Percentiles rank a stretch among this genome's conserved stretches.
Evolutionary conservation across 2,888 invertebrate species (phyloP).

Genomic region (Diloba caeruleocephala): DNA sequence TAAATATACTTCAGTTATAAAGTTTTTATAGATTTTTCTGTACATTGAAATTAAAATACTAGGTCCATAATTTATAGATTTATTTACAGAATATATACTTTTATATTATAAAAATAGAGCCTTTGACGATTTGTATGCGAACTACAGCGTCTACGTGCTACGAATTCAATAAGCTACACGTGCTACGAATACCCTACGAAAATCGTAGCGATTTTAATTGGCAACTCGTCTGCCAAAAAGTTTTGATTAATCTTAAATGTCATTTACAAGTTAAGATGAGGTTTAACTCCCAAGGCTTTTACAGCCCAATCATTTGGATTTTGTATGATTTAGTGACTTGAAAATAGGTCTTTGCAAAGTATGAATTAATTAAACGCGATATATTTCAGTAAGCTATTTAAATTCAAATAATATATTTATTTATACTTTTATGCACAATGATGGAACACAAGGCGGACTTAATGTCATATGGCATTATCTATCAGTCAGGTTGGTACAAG

Average conservation of each 20-base stretch:
- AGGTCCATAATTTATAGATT: too few species aligned
- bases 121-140: slow-evolving; percentile 38
- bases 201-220: slow-evolving; percentile 52
- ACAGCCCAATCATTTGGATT: slow-evolving; percentile 25
- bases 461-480: too few species aligned
- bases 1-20: too few species aligned
- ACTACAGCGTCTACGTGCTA: slow-evolving; percentile 41
- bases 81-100: too few species aligned
- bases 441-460: too few species aligned
- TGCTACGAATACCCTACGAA: slow-evolving; percentile 54
- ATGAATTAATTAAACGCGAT: too few species aligned
- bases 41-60: too few species aligned
- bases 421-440: too few species aligned
- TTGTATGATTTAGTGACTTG: slow-evolving; percentile 36
- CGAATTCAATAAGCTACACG: slow-evolving; percentile 39
- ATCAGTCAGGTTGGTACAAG: too few species aligned
- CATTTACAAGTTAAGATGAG: slow-evolving; percentile 44
- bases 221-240: slow-evolving; percentile 47
- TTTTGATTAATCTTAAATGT: slow-evolving; percentile 54
- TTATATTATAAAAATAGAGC: slow-evolving; percentile 34
- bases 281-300: slow-evolving; percentile 28
- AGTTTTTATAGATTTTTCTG: too few species aligned
- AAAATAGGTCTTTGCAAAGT: slow-evolving; percentile 31
- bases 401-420: too few species aligned
- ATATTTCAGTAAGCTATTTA: too few species aligned